A percentile compares a stretch with the other conserved stretches of the same genome.
Evolutionary conservation across 2,113 vertebrate genomes (phyloP).

Genomic region (Epinephelus lanceolatus): DNA sequence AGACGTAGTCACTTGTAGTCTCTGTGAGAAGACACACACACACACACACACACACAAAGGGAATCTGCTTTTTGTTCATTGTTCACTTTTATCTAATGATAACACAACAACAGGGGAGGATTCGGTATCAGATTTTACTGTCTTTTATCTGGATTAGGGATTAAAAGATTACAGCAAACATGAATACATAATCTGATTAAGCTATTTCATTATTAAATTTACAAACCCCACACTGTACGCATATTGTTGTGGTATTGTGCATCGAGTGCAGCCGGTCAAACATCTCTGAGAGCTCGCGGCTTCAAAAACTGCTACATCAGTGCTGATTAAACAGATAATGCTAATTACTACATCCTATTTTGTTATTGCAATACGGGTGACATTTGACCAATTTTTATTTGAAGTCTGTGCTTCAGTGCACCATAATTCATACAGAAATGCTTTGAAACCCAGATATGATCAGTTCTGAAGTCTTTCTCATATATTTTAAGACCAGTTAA

Average conservation of each 20-base stretch:
- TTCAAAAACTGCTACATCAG: background rate
- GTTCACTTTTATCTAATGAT: slow-evolving; percentile 57
- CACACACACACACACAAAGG: background rate
- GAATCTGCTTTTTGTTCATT: slow-evolving; percentile 21
- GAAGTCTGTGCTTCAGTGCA: background rate
- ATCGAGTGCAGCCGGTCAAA: background rate
- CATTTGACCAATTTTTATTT: background rate
- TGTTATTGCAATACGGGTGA: background rate
- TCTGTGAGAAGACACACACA: background rate
- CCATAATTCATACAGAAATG: no score
- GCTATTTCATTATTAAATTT: slow-evolving; percentile 53
- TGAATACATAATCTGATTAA: slow-evolving; percentile 65
- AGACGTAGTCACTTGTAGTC: no score
- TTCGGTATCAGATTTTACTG: slow-evolving; percentile 44
- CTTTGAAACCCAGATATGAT: background rate
- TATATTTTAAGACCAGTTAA: background rate
- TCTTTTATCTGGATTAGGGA: slow-evolving; percentile 66
- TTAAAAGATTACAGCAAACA: slow-evolving; percentile 73
- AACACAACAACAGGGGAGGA: slow-evolving; percentile 46
- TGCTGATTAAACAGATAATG: background rate
- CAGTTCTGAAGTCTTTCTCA: background rate
- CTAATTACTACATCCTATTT: background rate
- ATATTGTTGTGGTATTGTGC: slow-evolving; percentile 7
- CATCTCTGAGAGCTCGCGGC: background rate
- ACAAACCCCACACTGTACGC: slow-evolving; percentile 32